Percentiles rank a stretch among this genome's conserved stretches.
These are phyloP conservation scores for Bryconaethiops microstoma DNA, from an alignment of 2,797 vertebrate genomes.

Conservation along the genomic window DNA sequence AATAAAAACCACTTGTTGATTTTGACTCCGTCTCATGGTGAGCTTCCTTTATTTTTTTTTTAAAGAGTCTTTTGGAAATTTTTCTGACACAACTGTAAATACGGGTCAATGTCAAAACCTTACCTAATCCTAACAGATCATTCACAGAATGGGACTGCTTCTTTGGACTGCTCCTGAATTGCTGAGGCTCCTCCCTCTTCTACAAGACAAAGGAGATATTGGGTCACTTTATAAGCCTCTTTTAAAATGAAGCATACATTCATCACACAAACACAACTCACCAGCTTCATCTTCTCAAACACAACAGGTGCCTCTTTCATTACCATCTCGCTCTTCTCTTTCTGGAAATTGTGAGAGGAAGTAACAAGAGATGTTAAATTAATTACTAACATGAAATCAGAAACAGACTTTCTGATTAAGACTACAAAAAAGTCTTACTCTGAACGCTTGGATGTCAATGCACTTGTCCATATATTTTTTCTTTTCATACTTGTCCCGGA, in stretches of 20 bases:
- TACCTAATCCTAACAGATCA: constrained; percentile 94
- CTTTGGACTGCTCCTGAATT: constrained; percentile 81
- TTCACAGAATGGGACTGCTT: constrained; percentile 84
- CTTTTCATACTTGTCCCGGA: constrained; percentile 97
- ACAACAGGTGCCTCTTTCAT: constrained; percentile 88
- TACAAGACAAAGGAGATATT: constrained; percentile 65
- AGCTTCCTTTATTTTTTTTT: too few species aligned
- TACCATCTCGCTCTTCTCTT: constrained; percentile 88
- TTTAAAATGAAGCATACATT: constrained; percentile 32
- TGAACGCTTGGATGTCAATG: constrained; percentile 88
- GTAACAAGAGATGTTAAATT: constrained; percentile 34
- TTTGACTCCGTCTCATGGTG: too few species aligned
- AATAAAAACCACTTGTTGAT: too few species aligned
- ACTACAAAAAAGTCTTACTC: constrained; percentile 75
- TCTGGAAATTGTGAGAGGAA: constrained; percentile 71
- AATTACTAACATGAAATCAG: neutral
- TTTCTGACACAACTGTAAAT: too few species aligned
- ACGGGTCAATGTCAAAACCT: constrained; percentile 46
- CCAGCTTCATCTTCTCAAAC: constrained; percentile 98
- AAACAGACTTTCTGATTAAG: too few species aligned
- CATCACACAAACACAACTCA: constrained; percentile 65
- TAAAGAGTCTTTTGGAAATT: too few species aligned
- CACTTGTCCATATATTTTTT: constrained; percentile 97
- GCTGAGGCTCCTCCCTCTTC: constrained; percentile 87
- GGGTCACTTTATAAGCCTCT: neutral